phyloP scores from a whole-genome alignment of 2,888 invertebrate species.

The Archips xylosteana region DNA sequence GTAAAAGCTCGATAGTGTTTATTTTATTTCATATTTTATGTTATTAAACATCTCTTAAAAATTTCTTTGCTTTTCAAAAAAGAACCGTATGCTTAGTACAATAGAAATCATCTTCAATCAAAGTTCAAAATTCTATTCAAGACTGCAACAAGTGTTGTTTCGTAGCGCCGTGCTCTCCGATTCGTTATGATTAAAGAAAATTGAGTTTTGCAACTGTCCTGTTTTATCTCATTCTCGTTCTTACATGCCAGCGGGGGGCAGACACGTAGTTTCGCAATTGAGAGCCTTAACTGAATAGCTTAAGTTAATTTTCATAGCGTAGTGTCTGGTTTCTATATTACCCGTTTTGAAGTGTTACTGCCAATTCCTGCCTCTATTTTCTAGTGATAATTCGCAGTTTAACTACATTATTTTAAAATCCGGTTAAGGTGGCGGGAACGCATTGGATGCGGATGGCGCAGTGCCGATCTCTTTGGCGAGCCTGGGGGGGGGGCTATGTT shows the following conservation, averaged over 20 bases:
- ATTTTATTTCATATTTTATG: no score
- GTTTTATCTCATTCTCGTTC: background rate
- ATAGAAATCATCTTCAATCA: background rate
- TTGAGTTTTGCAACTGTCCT: background rate
- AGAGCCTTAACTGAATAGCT: background rate
- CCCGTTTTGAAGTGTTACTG: conserved; percentile 8
- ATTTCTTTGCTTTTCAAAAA: no score
- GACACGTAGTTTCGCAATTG: background rate
- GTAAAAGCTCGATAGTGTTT: no score
- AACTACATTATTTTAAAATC: background rate
- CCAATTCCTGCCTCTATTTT: background rate
- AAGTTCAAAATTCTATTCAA: conserved; percentile 17
- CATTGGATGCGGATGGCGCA: no score
- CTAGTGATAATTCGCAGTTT: background rate
- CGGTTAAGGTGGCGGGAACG: no score
- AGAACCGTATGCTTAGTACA: background rate
- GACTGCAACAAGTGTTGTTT: conserved; percentile 23
- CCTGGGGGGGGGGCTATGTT: no score
- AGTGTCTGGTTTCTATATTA: conserved; percentile 5
- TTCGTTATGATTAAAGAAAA: background rate
- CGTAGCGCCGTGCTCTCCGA: conserved; percentile 6
- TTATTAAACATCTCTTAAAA: no score
- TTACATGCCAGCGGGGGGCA: conserved; percentile 4
- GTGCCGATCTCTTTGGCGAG: no score
- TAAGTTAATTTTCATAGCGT: conserved; percentile 9